Base-by-base conservation (phyloP, 1,140 invertebrate genomes). In the Artemia franciscana region DNA sequence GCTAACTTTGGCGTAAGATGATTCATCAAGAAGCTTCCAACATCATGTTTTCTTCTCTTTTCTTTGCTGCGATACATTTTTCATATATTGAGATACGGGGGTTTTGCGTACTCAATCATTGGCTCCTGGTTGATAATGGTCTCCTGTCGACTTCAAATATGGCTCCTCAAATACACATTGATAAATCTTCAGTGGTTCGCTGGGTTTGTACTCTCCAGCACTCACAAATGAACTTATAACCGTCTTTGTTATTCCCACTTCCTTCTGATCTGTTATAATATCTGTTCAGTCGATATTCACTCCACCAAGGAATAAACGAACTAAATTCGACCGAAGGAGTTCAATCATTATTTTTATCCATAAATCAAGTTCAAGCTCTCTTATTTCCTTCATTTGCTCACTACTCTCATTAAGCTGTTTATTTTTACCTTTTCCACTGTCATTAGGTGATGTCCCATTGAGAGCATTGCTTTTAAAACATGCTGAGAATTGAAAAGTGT, bases 71-170 rank as follows among this genome's bases (percentile, higher is more conserved):
- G 87, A 84, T 3, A 94, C 91, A 73, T 84, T 82, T 70, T 89
- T 84, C 86, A 96, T 93, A 68, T 95, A 96, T 66, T 84, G 79
- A 26, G 87, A 90, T 58, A 95, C 87, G 66, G 86, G 81, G 66
- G 81, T 86, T 62, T 83, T 80, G 71, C 88, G 81, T 24, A 94
- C 76, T 56, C 94, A 73, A 63, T 82, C 79, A 1, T 82, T 80
- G 0, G 91, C 89, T 71, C 91, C 84, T 24, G 79, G 74, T 66
- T 82, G 67, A 65, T 77, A 79, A 66, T 71, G 79, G 70, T 91
- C 80, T 0, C 84, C 86, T 21, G 89, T 93, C 24, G 86, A 82
- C 65, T 81, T 75, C 26, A 96, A 74, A 73, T 93, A 90, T 2
- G 84, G 85, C 60, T 73, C 78, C 75, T 96, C 88, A 71, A 96